phyloP scores from a whole-genome alignment of 1,140 invertebrate genomes.

The Teleogryllus occipitalis region DNA sequence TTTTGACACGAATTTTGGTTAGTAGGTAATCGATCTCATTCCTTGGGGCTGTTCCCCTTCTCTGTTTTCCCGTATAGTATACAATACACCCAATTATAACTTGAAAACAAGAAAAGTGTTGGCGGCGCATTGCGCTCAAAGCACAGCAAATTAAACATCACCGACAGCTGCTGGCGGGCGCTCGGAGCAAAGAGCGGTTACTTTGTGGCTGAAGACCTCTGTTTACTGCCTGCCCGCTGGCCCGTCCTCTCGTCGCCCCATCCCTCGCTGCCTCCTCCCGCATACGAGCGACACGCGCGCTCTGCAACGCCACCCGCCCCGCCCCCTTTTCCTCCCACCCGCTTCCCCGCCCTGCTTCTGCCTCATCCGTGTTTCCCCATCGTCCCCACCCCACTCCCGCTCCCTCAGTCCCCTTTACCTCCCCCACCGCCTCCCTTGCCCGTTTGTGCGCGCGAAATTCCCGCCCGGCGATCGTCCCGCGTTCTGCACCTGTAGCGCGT shows the following conservation, averaged over 20 bases:
- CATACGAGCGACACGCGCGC: not conserved
- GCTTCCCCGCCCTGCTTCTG: too few relatives aligned
- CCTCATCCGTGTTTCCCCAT: too few relatives aligned
- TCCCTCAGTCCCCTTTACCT: too few relatives aligned
- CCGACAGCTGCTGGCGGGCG: conserved; percentile 22
- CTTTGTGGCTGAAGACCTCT: conserved; percentile 18
- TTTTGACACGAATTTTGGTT: conserved; percentile 22
- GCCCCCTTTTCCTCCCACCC: not conserved
- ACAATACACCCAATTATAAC: conserved; percentile 23
- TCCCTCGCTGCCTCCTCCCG: not conserved
- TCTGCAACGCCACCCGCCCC: not conserved
- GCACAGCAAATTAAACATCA: conserved; percentile 26
- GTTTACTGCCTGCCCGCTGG: not conserved
- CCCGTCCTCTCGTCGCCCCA: not conserved
- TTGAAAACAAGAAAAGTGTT: conserved; percentile 25
- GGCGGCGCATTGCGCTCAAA: conserved; percentile 18
- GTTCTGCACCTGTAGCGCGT: too few relatives aligned
- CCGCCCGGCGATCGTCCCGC: not conserved
- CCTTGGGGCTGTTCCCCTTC: conserved; percentile 19
- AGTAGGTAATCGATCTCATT: conserved; percentile 20
- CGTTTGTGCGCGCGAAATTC: not conserved
- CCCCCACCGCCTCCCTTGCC: too few relatives aligned
- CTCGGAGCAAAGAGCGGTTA: conserved; percentile 14
- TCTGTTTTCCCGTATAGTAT: conserved; percentile 6
- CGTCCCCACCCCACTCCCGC: not conserved